Base-by-base conservation (phyloP, 1,140 invertebrate species). In the Thaumatotibia leucotreta region DNA sequence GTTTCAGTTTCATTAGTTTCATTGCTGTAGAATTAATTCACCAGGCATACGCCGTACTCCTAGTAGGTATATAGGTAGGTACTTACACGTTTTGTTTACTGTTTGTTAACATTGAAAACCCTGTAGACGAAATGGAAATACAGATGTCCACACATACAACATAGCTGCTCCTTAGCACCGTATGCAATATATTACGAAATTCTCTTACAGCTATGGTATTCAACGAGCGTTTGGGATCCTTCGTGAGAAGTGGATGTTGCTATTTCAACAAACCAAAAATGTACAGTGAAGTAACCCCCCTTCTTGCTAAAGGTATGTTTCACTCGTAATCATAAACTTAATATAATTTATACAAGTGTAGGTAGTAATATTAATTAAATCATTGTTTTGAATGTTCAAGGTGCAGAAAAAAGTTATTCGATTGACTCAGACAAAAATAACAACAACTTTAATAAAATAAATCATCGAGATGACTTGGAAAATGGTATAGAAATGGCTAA, bases 171-270 rank as follows among this genome's bases (percentile, higher is more conserved):
- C n/a, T n/a, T n/a, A n/a, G n/a, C n/a, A n/a, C n/a, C n/a, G n/a
- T n/a, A n/a, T n/a, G n/a, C 6, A 52, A 20, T n/a, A 61, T 20
- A 65, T 52, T 35, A 50, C 1, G n/a, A 27, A 27, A 49, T 22
- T 61, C 31, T 68, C 27, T 79, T 79, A 20, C 71, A 89, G 87
- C 87, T 4, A 89, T 90, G 87, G 72, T 82, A 2, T 90, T 88
- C 69, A 88, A 90, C 61, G 77, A 70, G 10, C 75, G 73, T 0
- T 63, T 90, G 2, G 83, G 80, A 5, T 68, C 63, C 0, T 82
- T 90, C 24, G 78, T 78, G 2, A 79, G 64, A 35, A 82, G 80
- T 35, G 78, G 81, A 0, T 88, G 84, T 33, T 88, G 83, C 58
- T 67, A 67, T n/a, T 70, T 77, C 49, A 79, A 76, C 2, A 84